Evolutionary conservation across 2,113 vertebrate species (phyloP).

Genomic region (Prunella himalayana): DNA sequence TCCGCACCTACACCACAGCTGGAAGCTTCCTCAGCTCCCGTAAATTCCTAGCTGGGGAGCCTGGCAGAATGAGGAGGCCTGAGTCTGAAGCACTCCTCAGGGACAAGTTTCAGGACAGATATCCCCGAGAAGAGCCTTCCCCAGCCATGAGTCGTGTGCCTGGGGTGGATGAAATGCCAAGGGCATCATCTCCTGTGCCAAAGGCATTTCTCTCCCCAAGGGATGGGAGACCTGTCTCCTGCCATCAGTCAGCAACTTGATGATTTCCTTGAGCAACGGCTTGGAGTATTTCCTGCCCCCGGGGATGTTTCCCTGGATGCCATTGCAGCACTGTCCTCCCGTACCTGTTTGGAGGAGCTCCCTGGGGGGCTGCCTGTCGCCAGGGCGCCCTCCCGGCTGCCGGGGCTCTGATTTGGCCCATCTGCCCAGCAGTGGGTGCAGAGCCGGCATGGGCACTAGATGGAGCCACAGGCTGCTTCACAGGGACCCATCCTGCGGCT

Average conservation of each 20-base stretch:
- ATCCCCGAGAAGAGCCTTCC: not conserved
- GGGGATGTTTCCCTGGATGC: not conserved
- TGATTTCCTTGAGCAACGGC: not conserved
- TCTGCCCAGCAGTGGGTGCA: not conserved
- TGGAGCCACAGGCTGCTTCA: conserved; percentile 42
- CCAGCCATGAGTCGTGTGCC: not conserved
- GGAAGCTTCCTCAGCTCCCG: not conserved
- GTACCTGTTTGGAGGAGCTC: not conserved
- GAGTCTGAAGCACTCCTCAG: not conserved
- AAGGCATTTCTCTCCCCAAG: not conserved
- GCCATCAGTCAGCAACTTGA: not conserved
- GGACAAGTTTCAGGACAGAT: not conserved
- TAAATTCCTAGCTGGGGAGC: not conserved
- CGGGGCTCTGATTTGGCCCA: not conserved
- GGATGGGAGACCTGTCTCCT: accelerated
- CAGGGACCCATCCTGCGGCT: not conserved
- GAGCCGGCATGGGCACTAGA: not conserved
- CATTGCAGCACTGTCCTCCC: not conserved
- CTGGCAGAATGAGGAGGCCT: not conserved
- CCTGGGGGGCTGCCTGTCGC: not conserved
- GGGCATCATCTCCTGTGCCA: not conserved
- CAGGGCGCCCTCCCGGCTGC: not conserved
- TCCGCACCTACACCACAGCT: not conserved
- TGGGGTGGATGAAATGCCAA: not conserved
- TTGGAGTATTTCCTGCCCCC: not conserved